A percentile compares a stretch with the other conserved stretches of the same genome.
phyloP scores from a whole-genome alignment of 2,113 vertebrate species.

The Gymnobelideus leadbeateri region DNA sequence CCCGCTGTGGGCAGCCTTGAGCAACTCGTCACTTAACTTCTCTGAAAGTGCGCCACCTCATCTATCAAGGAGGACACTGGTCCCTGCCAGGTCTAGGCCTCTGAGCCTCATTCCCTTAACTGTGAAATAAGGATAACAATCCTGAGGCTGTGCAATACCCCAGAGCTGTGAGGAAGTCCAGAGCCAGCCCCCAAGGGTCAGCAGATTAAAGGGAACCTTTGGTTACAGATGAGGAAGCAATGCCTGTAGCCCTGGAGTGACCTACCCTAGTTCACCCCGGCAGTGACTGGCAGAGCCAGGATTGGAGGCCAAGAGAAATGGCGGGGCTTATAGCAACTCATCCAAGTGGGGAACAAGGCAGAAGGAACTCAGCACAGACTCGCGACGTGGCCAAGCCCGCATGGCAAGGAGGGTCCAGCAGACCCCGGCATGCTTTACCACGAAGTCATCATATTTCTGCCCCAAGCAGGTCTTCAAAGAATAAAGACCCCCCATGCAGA shows the following conservation, averaged over 20 bases:
- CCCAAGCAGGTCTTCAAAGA: not conserved
- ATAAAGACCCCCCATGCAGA: not conserved
- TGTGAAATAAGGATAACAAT: not conserved
- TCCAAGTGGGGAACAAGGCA: not conserved
- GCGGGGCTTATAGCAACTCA: not conserved
- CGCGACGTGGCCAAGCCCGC: too few species aligned
- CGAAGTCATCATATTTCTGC: not conserved
- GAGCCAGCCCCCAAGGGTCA: too few species aligned
- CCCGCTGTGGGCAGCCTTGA: not conserved
- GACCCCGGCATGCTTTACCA: too few species aligned
- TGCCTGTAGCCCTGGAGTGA: too few species aligned
- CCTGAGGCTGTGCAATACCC: too few species aligned
- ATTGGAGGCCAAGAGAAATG: not conserved
- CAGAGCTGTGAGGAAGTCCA: too few species aligned
- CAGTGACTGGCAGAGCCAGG: not conserved
- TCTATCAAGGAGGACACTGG: not conserved
- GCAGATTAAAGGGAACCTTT: not conserved
- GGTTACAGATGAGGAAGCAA: not conserved
- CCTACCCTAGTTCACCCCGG: too few species aligned
- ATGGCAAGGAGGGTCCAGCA: too few species aligned
- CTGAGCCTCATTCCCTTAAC: not conserved
- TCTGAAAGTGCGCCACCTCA: not conserved
- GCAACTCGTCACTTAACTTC: not conserved
- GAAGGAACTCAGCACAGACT: not conserved
- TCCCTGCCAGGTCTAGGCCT: not conserved